Conservation (phyloP, 64 coral and sea anemone genomes). For the Astreopora myriophthalma region DNA sequence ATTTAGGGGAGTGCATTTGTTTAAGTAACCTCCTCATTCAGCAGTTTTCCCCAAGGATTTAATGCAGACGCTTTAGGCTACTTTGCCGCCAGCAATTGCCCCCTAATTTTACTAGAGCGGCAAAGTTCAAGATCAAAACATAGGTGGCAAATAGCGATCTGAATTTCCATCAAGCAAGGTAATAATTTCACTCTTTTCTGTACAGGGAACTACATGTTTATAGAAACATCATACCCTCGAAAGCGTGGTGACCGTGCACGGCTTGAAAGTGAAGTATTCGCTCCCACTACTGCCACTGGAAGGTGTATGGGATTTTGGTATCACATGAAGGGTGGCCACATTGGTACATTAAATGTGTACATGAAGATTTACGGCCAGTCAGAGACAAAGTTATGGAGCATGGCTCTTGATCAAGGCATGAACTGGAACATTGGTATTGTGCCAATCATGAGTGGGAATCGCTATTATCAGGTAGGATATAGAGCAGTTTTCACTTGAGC, state of each 20-base stretch:
- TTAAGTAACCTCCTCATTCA: no score
- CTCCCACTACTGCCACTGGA: slow-evolving; percentile 76
- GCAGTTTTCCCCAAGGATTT: no score
- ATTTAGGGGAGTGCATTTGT: no score
- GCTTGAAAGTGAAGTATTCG: slow-evolving; percentile 85
- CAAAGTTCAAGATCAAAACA: no score
- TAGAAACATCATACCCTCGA: slow-evolving; percentile 84
- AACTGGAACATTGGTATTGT: slow-evolving; percentile 77
- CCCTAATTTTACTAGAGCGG: no score
- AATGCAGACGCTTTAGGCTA: no score
- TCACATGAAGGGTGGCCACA: slow-evolving; percentile 87
- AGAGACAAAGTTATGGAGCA: slow-evolving; percentile 81
- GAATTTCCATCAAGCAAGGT: background rate
- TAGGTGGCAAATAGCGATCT: no score
- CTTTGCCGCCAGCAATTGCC: no score
- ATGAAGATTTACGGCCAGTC: slow-evolving; percentile 85
- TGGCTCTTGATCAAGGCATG: slow-evolving; percentile 61
- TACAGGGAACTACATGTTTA: slow-evolving; percentile 91
- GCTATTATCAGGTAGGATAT: slow-evolving; percentile 68
- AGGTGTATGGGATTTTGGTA: slow-evolving; percentile 93
- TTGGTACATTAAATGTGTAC: slow-evolving; percentile 82
- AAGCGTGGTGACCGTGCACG: slow-evolving; percentile 84
- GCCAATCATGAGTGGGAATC: slow-evolving; percentile 74
- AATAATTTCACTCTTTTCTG: background rate
- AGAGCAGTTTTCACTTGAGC: no score